Evolutionary conservation across 2,888 invertebrate genomes (phyloP), one percentile per base, ranked within the genome.

Genomic region (Melinaea marsaeus): DNA sequence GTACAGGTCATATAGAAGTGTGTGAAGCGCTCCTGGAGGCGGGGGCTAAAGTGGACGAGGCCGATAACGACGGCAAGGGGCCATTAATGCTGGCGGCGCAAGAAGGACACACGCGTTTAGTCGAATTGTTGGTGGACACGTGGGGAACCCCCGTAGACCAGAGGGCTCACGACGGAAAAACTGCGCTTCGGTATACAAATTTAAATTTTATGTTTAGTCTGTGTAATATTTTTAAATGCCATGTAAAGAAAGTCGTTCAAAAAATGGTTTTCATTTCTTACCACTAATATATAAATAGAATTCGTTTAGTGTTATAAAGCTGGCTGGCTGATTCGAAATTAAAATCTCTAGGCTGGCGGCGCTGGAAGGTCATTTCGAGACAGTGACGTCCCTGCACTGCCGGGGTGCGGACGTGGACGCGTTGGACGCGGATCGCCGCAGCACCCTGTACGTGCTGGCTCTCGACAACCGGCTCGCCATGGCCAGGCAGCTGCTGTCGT

Each of bases 21-120:
- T 95, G 95, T 75, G 95, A 95, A 73, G 94, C 95, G 0, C 84
- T 97, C 1, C 85, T 98, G 0, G 97, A 97, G 77, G 96, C 96
- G 0, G 98, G 97, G 0, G 97, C 97, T 0, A 94, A 95, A 78
- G 94, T 97, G 9, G 96, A 97, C 78, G 96, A 97, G 79, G 94
- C 95, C 5, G 98, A 98, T 83, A 97, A 97, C 80, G 97, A 98
- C 73, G 97, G 97, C 0, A 97, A 97, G 79, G 95, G 95, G 0
- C 94, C 97, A 0, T 85, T 98, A 47, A 95, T 98, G 87, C 88
- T 98, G 65, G 97, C 98, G 0, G 95, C 98, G 0, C 98, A 98
- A 81, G 97, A 96, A 77, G 97, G 96, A 0, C 97, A 98, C 78
- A 76, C 81, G 5, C 68, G 79, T 48, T 90, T 93, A 57, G 93